Evolutionary conservation across 2,888 invertebrate species (phyloP).

Genomic region (Lepidochitona cinerea): DNA sequence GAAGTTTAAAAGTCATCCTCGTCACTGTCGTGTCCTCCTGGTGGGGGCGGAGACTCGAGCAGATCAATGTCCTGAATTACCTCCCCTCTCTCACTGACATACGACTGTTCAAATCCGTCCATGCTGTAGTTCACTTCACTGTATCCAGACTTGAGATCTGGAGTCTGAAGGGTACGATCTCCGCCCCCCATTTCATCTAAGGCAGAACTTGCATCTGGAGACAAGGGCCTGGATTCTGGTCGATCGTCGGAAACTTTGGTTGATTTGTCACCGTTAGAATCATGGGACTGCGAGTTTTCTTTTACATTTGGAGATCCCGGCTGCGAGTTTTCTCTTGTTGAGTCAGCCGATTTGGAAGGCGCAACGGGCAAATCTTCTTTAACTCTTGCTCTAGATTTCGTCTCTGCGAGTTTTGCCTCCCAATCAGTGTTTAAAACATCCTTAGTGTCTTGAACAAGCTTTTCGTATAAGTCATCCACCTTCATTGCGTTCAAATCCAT

Average conservation of each 20-base stretch:
- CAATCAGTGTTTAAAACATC: constrained; percentile 32
- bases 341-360: background rate
- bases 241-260: background rate
- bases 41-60: constrained; percentile 33
- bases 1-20: constrained; percentile 52
- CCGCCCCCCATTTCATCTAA: background rate
- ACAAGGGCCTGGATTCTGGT: background rate
- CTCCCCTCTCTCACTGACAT: constrained; percentile 48
- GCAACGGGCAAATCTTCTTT: background rate
- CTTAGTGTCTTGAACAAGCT: constrained; percentile 47
- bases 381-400: background rate
- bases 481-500: constrained; percentile 27
- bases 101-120: constrained; percentile 56
- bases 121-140: constrained; percentile 56
- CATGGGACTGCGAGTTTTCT: background rate
- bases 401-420: background rate
- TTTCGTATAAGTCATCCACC: constrained; percentile 52
- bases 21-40: constrained; percentile 39
- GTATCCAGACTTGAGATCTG: constrained; percentile 23
- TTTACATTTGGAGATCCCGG: no score
- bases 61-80: constrained; percentile 41
- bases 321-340: background rate
- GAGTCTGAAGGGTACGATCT: background rate
- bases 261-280: background rate
- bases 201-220: background rate